Base-by-base conservation (phyloP, 2,113 vertebrate species). In the Ammospiza caudacuta region DNA sequence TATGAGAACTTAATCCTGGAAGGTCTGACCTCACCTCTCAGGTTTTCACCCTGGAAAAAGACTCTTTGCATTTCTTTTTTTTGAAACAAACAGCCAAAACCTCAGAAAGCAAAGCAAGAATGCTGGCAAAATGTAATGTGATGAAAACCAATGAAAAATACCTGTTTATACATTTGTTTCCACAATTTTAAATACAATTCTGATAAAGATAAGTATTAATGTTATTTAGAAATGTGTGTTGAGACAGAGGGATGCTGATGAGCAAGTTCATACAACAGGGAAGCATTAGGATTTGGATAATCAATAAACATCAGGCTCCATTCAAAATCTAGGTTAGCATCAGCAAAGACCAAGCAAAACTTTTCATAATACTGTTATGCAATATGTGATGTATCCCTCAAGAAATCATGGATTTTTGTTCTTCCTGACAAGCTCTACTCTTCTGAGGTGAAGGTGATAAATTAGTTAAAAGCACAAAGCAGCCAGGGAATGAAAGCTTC, bases 391-490 rank as follows among this genome's bases (percentile, higher is more conserved):
- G 37, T 8, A 31, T 52, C n/a, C 24, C 69, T 76, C 81, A 75
- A 79, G 57, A 87, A 92, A 64, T 35, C 19, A 29, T 15, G 11
- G 49, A 58, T 68, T 95, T 92, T 83, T 93, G 31, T 69, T 89
- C 73, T 49, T 74, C 33, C 35, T 49, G 8, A 82, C 55, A 88
- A 94, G 72, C 15, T 69, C 55, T 74, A 4, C 52, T 43, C 78
- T 90, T 91, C 63, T 1, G 2, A 88, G 52, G 72, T 67, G 35
- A 86, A 29, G 9, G 17, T 74, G 52, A 95, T 83, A 80, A 96
- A 96, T 95, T 59, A 92, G 83, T 86, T 86, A 90, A 93, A 89
- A 94, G 57, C 79, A 78, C 47, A 88, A 89, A 76, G 64, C 81
- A 89, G 62, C 41, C 83, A 79, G 72, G 58, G 77, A 87, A 80